A percentile compares a stretch with the other conserved stretches of the same genome.
Evolutionary conservation across 2,888 invertebrate genomes (phyloP).

Genomic region (Antheraea yamamai): DNA sequence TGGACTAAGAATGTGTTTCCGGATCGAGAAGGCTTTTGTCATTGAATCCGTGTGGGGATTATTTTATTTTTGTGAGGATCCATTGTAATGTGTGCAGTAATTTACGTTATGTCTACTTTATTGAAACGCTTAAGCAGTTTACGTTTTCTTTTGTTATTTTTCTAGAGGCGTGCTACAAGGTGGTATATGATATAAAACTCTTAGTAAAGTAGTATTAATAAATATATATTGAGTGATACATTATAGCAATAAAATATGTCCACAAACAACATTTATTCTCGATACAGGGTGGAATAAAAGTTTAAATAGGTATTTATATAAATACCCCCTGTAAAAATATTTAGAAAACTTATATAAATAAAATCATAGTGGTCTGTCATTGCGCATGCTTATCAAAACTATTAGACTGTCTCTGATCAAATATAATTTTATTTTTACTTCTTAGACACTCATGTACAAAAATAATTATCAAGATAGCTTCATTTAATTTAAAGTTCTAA

Average conservation of each 20-base stretch:
- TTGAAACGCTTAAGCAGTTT: conserved; percentile 28
- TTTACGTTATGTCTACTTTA: conserved; percentile 40
- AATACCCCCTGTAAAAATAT: too few species aligned
- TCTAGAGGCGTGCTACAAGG: background rate
- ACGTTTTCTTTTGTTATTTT: conserved; percentile 10
- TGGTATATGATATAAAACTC: background rate
- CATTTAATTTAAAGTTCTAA: too few species aligned
- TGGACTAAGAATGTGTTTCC: conserved; percentile 77
- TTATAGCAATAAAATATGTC: background rate
- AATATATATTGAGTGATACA: background rate
- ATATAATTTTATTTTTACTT: too few species aligned
- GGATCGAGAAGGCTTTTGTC: conserved; percentile 71
- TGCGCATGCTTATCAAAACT: too few species aligned
- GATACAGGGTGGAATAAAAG: background rate
- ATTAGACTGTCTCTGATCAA: too few species aligned
- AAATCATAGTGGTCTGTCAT: too few species aligned
- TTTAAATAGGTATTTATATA: too few species aligned
- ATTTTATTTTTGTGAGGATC: conserved; percentile 50
- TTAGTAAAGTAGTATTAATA: background rate
- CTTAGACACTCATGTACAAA: too few species aligned
- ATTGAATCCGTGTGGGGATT: conserved; percentile 51
- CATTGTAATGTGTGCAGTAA: conserved; percentile 26
- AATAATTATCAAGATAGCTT: too few species aligned
- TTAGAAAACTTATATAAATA: too few species aligned
- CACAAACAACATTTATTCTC: background rate